A percentile compares a stretch with the other conserved stretches of the same genome.
Evolutionary conservation across 1,140 invertebrate genomes (phyloP).

Genomic region (Streblospio benedicti): DNA sequence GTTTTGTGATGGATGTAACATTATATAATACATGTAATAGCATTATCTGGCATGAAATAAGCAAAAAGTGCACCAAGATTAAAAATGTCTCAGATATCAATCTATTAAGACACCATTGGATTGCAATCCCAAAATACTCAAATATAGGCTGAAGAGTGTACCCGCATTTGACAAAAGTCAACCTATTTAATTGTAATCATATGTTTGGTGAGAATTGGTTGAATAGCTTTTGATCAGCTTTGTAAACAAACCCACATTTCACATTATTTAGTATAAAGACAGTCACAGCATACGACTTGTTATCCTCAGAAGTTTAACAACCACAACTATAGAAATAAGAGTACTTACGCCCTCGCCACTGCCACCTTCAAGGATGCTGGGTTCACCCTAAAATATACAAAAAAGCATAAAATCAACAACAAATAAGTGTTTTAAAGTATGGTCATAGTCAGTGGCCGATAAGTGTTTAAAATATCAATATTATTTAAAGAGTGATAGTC

Average conservation of each 20-base stretch:
- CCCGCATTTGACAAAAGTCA: not conserved
- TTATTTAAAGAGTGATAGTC: not conserved
- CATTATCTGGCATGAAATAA: no score
- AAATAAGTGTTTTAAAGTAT: not conserved
- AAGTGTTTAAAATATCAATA: not conserved
- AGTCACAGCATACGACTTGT: not conserved
- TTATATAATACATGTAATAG: not conserved
- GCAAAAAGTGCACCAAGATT: no score
- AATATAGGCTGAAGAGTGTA: no score
- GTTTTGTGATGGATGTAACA: not conserved
- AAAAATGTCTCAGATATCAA: no score
- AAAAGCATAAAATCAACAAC: not conserved
- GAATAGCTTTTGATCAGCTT: not conserved
- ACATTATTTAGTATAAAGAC: not conserved
- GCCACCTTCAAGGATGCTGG: constrained; percentile 7
- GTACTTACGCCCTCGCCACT: constrained; percentile 11
- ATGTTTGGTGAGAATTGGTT: not conserved
- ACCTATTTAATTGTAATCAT: not conserved
- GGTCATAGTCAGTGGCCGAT: not conserved
- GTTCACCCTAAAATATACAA: constrained; percentile 7
- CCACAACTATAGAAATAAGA: not conserved
- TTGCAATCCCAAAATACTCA: no score
- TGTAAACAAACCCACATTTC: not conserved
- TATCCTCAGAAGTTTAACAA: not conserved
- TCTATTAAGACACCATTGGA: no score